These are phyloP conservation scores for Hemiprocne comata DNA, from an alignment of 2,113 vertebrate species.

Conservation along the genomic window DNA sequence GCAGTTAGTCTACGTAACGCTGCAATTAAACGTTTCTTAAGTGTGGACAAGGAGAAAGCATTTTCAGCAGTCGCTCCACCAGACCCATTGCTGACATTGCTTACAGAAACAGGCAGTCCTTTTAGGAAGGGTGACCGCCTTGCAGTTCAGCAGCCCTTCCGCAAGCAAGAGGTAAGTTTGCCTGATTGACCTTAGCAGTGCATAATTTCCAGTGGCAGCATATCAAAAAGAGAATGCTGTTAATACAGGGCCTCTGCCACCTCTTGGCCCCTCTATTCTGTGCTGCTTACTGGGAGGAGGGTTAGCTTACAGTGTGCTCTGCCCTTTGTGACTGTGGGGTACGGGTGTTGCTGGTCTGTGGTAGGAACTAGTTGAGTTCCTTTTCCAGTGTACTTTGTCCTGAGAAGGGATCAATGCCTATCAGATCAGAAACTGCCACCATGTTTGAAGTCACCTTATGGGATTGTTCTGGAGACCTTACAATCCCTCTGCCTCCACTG, in stretches of 20 bases:
- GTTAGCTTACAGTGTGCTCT: neutral
- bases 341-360: neutral
- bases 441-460: neutral
- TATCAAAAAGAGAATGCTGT: neutral
- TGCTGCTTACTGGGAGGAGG: neutral
- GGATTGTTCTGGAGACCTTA: neutral
- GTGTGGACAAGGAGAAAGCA: neutral
- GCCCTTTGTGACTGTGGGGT: neutral
- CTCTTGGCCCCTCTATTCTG: neutral
- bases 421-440: neutral
- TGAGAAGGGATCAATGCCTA: neutral
- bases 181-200: neutral
- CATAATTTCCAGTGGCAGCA: neutral
- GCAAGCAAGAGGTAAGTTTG: neutral
- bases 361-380: neutral
- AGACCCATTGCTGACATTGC: neutral
- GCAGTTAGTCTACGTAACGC: neutral
- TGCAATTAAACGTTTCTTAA: constrained; percentile 19
- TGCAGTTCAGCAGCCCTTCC: neutral
- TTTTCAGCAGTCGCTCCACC: neutral
- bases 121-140: neutral
- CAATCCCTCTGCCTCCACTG: neutral
- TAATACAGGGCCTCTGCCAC: neutral
- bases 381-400: neutral
- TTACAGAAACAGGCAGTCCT: neutral